These are phyloP conservation scores for Brassicogethes aeneus DNA, from an alignment of 2,888 invertebrate species.

Conservation along the genomic window DNA sequence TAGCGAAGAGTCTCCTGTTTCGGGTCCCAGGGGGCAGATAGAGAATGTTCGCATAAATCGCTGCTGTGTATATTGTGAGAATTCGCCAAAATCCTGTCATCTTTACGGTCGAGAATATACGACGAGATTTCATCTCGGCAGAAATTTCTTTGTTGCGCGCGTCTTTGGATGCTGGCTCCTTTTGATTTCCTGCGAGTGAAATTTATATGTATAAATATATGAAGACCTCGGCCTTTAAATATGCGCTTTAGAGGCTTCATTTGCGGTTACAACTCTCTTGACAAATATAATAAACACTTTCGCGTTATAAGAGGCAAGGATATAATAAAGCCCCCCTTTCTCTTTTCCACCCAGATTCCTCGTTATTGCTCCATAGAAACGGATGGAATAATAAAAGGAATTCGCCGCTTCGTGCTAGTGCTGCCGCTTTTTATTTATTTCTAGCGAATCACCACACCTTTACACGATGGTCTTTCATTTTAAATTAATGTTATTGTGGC, in stretches of 20 bases:
- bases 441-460: too few relatives aligned
- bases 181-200: constrained; percentile 38
- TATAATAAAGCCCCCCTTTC: too few relatives aligned
- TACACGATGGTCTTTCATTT: too few relatives aligned
- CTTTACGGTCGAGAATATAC: constrained; percentile 32
- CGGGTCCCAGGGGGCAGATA: constrained; percentile 27
- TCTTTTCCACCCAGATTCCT: too few relatives aligned
- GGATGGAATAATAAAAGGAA: too few relatives aligned
- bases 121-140: constrained; percentile 31
- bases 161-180: constrained; percentile 30
- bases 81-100: constrained; percentile 29
- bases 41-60: constrained; percentile 24
- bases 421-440: too few relatives aligned
- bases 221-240: constrained; percentile 18
- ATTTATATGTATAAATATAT: constrained; percentile 35
- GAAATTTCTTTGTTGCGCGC: constrained; percentile 31
- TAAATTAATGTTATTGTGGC: too few relatives aligned
- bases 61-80: constrained; percentile 21
- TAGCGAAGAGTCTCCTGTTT: constrained; percentile 16
- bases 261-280: constrained; percentile 15
- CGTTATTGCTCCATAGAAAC: too few relatives aligned
- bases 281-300: constrained; percentile 15
- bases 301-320: constrained; percentile 11
- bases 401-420: too few relatives aligned
- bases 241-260: constrained; percentile 16